phyloP scores from a whole-genome alignment of 2,113 vertebrate genomes.

The Gorilla gorilla region DNA sequence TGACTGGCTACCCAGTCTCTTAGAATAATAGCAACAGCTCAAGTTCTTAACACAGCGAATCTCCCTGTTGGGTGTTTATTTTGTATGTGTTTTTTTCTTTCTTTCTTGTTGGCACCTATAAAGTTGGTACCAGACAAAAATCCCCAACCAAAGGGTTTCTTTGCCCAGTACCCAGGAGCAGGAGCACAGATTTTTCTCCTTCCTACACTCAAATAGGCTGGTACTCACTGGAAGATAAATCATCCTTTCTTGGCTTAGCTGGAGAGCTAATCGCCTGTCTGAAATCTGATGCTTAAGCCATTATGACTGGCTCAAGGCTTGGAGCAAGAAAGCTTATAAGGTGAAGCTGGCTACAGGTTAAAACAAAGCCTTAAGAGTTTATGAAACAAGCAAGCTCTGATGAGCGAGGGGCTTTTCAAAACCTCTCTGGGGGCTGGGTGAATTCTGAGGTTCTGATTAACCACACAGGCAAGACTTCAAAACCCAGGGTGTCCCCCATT shows the following conservation, averaged over 20 bases:
- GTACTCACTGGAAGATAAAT: slow-evolving; percentile 63
- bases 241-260: slow-evolving; percentile 51
- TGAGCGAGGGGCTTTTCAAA: background rate
- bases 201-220: slow-evolving; percentile 66
- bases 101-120: slow-evolving; percentile 69
- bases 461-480: background rate
- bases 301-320: slow-evolving; percentile 67
- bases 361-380: slow-evolving; percentile 64
- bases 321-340: slow-evolving; percentile 40
- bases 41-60: slow-evolving; percentile 35
- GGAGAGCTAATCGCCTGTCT: slow-evolving; percentile 63
- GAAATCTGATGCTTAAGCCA: slow-evolving; percentile 67
- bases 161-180: slow-evolving; percentile 62
- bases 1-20: slow-evolving; percentile 52
- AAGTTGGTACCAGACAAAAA: slow-evolving; percentile 24
- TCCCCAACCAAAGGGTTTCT: slow-evolving; percentile 66
- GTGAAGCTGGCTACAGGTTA: slow-evolving; percentile 51
- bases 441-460: background rate
- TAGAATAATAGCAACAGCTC: slow-evolving; percentile 41
- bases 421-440: background rate
- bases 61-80: slow-evolving; percentile 54
- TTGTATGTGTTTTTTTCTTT: background rate
- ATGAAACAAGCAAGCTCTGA: slow-evolving; percentile 74
- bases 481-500: background rate
- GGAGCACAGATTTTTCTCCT: slow-evolving; percentile 64